Base-by-base conservation (phyloP, 2,113 vertebrate genomes). In the Xenopus laevis region DNA sequence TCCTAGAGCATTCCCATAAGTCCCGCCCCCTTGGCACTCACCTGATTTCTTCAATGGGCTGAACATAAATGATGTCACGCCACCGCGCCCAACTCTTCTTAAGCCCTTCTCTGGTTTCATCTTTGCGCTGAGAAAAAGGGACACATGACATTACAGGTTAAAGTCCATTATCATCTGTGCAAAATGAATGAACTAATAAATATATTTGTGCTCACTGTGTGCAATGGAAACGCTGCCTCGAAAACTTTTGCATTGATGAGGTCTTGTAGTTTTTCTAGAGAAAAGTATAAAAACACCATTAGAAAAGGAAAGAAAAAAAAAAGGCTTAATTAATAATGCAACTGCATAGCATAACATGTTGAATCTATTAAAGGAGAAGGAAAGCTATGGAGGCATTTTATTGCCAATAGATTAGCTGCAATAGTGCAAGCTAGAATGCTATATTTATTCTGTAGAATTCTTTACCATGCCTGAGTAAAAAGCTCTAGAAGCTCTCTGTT, bases 191-290 rank as follows among this genome's bases (percentile, higher is more conserved):
- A 10, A 33, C 12, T 17, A 4, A 8, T 30, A 4, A 5, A 4
- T 10, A 4, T 12, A 62, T 9, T 2, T 27, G 68, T 61, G 0
- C 86, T 91, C 82, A 98, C 95, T 89, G 94, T 81, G 33, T 98
- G 97, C 68, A 97, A 88, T 33, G 94, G 93, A 78, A 98, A 98
- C 0, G 67, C 81, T 1, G 89, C 65, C 84, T 95, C 89, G 72
- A 98, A 98, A 57, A 95, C 92, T 18, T 85, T 80, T 13, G 87
- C 78, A 58, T 66, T 78, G 30, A 88, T 21, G 78, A 98, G 84
- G 1, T 94, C 85, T 0, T 9, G 1, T 8, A 65, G 47, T 16
- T 23, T 55, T 20, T 61, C 59, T 67, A 50, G 0, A 4, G 40
- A 64, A 50, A 66, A 15, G 7, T 50, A 8, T 55, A 44, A 27